Conservation (phyloP, 2,888 invertebrate species). For the Lycocerus yunnanus region DNA sequence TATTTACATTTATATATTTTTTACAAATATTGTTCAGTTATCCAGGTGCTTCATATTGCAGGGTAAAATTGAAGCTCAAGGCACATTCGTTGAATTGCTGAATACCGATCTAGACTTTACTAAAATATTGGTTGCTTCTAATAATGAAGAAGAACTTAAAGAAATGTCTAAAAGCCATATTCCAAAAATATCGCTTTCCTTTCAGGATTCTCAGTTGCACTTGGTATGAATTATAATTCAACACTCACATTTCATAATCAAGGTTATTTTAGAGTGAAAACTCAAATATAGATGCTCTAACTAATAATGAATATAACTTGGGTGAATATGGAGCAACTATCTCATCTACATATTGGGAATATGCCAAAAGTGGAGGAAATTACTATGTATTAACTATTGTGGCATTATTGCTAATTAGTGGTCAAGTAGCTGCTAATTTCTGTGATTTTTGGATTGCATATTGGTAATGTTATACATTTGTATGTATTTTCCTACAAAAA, state of each 20-base stretch:
- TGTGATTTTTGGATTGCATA: constrained; percentile 35
- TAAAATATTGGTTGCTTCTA: constrained; percentile 49
- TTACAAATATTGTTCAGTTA: too few relatives aligned
- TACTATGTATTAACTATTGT: constrained; percentile 26
- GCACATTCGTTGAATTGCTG: constrained; percentile 63
- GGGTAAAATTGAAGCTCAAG: constrained; percentile 63
- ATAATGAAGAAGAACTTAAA: constrained; percentile 34
- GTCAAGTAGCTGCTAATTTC: constrained; percentile 31
- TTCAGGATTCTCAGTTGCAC: background rate
- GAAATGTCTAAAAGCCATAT: background rate
- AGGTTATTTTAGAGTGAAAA: background rate
- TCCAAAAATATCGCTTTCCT: background rate
- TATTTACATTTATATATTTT: too few relatives aligned
- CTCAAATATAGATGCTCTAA: background rate
- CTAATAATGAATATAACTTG: constrained; percentile 11
- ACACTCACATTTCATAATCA: background rate
- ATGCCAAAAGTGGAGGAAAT: constrained; percentile 33
- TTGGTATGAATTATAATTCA: too few relatives aligned
- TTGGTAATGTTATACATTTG: too few relatives aligned
- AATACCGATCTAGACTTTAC: constrained; percentile 65
- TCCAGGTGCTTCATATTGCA: too few relatives aligned
- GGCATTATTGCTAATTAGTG: constrained; percentile 17
- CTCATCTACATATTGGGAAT: constrained; percentile 27
- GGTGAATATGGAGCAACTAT: constrained; percentile 29
- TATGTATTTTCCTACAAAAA: background rate